Evolutionary conservation across 2,113 vertebrate genomes (phyloP), one percentile per base, ranked within the genome.

Genomic region (Oreochromis niloticus): DNA sequence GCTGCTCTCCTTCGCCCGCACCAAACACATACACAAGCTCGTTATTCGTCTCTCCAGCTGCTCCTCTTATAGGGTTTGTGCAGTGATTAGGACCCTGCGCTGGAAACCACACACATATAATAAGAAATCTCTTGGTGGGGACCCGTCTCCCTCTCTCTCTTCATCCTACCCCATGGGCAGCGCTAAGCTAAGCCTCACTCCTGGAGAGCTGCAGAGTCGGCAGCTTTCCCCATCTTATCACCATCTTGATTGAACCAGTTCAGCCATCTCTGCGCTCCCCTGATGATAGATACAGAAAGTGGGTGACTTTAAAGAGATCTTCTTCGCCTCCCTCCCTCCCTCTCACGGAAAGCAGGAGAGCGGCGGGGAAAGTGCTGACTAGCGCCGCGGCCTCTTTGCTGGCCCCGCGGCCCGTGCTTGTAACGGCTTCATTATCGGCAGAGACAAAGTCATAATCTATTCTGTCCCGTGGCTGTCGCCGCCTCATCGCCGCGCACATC

Each of bases 211-310:
- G 92, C 93, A 55, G 92, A 90, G 84, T 94, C 81, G 88, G 91
- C 94, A 94, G 91, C 93, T 94, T 94, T 88, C 86, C 87, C 87
- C 91, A 83, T 93, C 94, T 95, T 94, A 94, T 94, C 94, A 41
- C 91, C 89, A 91, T 95, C 95, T 93, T 87, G 93, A 94, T 93
- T 95, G 90, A 90, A 90, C 71, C 91, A 57, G 81, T 90, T 91
- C 90, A 89, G 91, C 87, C 94, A 52, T 87, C 83, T 80, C 89
- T 30, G 63, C 79, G 17, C 90, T 86, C 90, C 85, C 85, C 85
- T 16, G 92, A 93, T 93, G 91, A 81, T 85, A 92, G 92, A 94
- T 91, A 92, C 92, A 87, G 91, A 89, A 91, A 92, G 90, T 71
- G 87, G 86, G 88, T 88, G 91, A 88, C 88, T 92, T 94, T 93